Evolutionary conservation across 23 tunicate genomes (phyloP).

Genomic region (Aplidium turbinatum): DNA sequence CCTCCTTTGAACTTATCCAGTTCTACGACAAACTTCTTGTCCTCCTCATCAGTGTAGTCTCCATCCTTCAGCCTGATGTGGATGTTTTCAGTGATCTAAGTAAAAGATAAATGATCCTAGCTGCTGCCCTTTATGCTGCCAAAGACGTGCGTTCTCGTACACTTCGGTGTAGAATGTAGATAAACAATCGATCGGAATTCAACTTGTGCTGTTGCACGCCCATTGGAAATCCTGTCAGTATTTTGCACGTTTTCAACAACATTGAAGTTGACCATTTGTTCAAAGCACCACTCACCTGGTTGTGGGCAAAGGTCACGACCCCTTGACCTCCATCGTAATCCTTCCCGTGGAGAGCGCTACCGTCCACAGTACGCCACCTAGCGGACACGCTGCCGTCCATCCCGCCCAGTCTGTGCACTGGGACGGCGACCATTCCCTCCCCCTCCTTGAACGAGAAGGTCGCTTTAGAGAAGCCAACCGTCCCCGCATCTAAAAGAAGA

Average conservation of each 20-base stretch:
- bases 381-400: conserved; percentile 90
- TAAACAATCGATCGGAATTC: too few species aligned
- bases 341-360: conserved; percentile 46
- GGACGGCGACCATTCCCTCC: conserved; percentile 54
- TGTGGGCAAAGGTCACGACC: conserved; percentile 62
- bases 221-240: too few species aligned
- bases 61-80: too few species aligned
- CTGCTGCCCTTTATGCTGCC: too few species aligned
- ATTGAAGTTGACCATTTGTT: background rate
- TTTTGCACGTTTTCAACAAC: too few species aligned
- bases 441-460: conserved; percentile 77
- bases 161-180: too few species aligned
- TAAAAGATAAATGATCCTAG: too few species aligned
- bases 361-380: conserved; percentile 83
- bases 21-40: conserved; percentile 75
- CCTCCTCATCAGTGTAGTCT: conserved; percentile 50
- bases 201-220: too few species aligned
- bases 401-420: conserved; percentile 85
- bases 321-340: conserved; percentile 81
- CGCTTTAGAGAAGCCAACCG: conserved; percentile 91
- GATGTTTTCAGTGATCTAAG: too few species aligned
- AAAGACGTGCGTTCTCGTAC: too few species aligned
- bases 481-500: conserved; percentile 89
- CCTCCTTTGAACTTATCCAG: conserved; percentile 83
- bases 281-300: conserved; percentile 86